Conservation (phyloP, 2,888 invertebrate genomes). For the Gibbula magus region DNA sequence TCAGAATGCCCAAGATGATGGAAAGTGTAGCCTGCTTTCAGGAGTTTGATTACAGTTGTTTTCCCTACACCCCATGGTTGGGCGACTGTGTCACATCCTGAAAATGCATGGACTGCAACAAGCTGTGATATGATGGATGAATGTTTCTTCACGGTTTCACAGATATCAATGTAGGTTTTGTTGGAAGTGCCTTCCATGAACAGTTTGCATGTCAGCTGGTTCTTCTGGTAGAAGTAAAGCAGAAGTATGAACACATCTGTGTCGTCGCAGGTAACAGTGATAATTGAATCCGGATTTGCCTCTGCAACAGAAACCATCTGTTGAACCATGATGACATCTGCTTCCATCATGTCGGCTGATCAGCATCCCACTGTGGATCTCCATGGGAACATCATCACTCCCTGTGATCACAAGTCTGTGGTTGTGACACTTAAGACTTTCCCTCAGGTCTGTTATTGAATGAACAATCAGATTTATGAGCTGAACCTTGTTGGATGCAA, state of each 20-base stretch:
- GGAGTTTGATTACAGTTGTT: too few species aligned
- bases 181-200: too few species aligned
- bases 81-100: too few species aligned
- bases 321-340: slow-evolving; percentile 14
- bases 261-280: slow-evolving; percentile 31
- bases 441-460: too few species aligned
- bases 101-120: too few species aligned
- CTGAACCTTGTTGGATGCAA: too few species aligned
- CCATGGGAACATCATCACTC: slow-evolving; percentile 13
- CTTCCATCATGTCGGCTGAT: neutral
- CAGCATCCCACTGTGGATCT: neutral
- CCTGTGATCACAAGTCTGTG: too few species aligned
- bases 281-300: neutral
- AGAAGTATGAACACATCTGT: slow-evolving; percentile 34
- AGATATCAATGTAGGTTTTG: neutral
- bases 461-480: too few species aligned
- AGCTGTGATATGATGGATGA: neutral
- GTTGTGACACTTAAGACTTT: too few species aligned
- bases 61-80: too few species aligned
- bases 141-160: slow-evolving; percentile 20
- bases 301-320: neutral
- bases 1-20: too few species aligned
- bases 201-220: neutral
- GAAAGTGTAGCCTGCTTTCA: too few species aligned
- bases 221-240: slow-evolving; percentile 13